Evolutionary conservation across 2,797 vertebrate species (phyloP).

Genomic region (Sebastes hopkinsi): DNA sequence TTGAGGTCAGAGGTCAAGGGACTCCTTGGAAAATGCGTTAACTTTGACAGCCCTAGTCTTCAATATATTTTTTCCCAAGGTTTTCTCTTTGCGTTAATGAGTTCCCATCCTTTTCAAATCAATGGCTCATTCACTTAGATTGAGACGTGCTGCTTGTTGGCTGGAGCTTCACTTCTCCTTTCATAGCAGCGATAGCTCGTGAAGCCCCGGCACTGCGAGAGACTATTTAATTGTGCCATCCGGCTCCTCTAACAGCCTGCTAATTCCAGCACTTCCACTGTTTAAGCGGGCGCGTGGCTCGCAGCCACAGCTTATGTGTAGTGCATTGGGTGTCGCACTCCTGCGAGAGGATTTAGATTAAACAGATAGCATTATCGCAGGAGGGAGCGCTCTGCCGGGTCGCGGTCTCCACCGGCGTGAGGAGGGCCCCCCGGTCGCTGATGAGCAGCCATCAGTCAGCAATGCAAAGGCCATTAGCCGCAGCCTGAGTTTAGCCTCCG

Average conservation of each 20-base stretch:
- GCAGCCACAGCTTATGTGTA: slow-evolving; percentile 55
- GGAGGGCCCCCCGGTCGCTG: slow-evolving; percentile 18
- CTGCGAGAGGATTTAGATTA: slow-evolving; percentile 74
- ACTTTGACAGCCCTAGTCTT: not conserved
- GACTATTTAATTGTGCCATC: slow-evolving; percentile 58
- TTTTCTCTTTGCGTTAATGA: slow-evolving; percentile 3
- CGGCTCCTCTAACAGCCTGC: slow-evolving; percentile 57
- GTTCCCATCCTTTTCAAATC: slow-evolving; percentile 32
- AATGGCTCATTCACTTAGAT: slow-evolving; percentile 44
- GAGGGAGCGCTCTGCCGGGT: slow-evolving; percentile 28
- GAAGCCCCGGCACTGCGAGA: slow-evolving; percentile 42
- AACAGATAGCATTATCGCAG: slow-evolving; percentile 73
- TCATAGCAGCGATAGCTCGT: slow-evolving; percentile 32
- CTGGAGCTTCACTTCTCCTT: slow-evolving; percentile 25
- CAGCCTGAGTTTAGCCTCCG: slow-evolving; percentile 39
- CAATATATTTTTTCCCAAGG: not conserved
- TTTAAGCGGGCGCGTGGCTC: slow-evolving; percentile 53
- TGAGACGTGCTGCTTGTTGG: slow-evolving; percentile 41
- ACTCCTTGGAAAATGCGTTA: too few species aligned
- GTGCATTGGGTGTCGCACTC: slow-evolving; percentile 40
- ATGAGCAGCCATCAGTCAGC: slow-evolving; percentile 69
- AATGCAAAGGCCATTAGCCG: slow-evolving; percentile 54
- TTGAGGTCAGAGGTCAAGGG: too few species aligned
- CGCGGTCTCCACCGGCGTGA: not conserved
- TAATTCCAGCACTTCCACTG: slow-evolving; percentile 70